Percentiles rank a stretch among this genome's conserved stretches.
Evolutionary conservation across 2,888 invertebrate genomes (phyloP).

Genomic region (Acleris cristana): DNA sequence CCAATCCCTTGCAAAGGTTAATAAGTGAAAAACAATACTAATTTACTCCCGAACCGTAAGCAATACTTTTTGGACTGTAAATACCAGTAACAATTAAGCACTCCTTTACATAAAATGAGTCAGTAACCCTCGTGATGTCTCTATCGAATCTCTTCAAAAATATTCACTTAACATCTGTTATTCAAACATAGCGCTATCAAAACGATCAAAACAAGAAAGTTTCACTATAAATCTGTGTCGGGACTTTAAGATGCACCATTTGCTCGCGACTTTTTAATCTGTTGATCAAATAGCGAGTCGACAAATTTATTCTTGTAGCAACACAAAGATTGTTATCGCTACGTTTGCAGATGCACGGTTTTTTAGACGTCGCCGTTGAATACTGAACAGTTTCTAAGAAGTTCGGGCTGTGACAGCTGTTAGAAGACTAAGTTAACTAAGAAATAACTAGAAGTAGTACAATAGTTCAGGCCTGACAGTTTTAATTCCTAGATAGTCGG

Average conservation of each 20-base stretch:
- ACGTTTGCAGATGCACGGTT: conserved; percentile 52
- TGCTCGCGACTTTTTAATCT: conserved; percentile 72
- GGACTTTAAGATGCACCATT: conserved; percentile 66
- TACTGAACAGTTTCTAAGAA: conserved; percentile 35
- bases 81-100: too few species aligned
- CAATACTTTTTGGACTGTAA: too few species aligned
- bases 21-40: too few species aligned
- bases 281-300: conserved; percentile 75
- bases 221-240: conserved; percentile 36
- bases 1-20: too few species aligned
- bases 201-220: conserved; percentile 34
- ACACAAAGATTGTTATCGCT: conserved; percentile 64
- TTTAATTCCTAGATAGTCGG: neutral
- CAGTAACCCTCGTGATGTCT: too few species aligned
- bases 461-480: neutral
- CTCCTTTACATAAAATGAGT: too few species aligned
- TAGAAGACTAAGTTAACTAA: conserved; percentile 13
- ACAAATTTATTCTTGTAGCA: conserved; percentile 77
- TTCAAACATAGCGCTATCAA: conserved; percentile 29
- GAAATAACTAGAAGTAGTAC: conserved; percentile 5
- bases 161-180: conserved; percentile 1
- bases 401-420: conserved; percentile 18
- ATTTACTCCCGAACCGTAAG: too few species aligned
- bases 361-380: conserved; percentile 43
- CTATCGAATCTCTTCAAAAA: neutral